These are phyloP conservation scores for Cheumatopsyche charites DNA, from an alignment of 1,140 invertebrate genomes.

Conservation along the genomic window DNA sequence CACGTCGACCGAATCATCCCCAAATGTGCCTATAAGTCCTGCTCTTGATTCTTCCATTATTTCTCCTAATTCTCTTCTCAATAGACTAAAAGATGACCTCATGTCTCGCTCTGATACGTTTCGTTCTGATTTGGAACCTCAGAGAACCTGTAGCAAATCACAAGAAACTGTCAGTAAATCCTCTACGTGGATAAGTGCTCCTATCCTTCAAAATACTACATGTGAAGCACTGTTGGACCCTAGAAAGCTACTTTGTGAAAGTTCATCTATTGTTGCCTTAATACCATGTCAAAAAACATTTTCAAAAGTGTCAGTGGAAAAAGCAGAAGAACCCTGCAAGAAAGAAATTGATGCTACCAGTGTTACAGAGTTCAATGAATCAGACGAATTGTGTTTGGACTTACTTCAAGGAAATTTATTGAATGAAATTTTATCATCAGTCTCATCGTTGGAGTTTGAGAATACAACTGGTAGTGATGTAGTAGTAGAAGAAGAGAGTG, in stretches of 20 bases:
- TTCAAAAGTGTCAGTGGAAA: not conserved
- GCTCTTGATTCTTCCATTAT: not conserved
- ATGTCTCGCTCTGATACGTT: constrained; percentile 45
- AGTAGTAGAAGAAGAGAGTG: not conserved
- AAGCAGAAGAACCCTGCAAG: constrained; percentile 1
- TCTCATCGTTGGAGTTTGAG: constrained; percentile 29
- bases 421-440: constrained; percentile 46
- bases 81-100: constrained; percentile 32
- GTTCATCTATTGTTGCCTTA: constrained; percentile 46
- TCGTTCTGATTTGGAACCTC: constrained; percentile 33
- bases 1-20: constrained; percentile 37
- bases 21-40: constrained; percentile 34
- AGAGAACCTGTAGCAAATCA: too few relatives aligned
- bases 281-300: constrained; percentile 42
- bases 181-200: constrained; percentile 47
- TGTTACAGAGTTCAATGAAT: constrained; percentile 1
- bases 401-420: constrained; percentile 45
- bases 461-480: constrained; percentile 12
- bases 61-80: constrained; percentile 10
- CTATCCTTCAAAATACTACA: constrained; percentile 45
- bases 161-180: constrained; percentile 6
- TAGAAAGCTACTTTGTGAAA: constrained; percentile 45
- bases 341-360: not conserved
- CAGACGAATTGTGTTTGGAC: constrained; percentile 36
- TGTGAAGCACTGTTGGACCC: constrained; percentile 44